phyloP scores from a whole-genome alignment of 2,888 invertebrate species.

The Amblyteles armatorius region DNA sequence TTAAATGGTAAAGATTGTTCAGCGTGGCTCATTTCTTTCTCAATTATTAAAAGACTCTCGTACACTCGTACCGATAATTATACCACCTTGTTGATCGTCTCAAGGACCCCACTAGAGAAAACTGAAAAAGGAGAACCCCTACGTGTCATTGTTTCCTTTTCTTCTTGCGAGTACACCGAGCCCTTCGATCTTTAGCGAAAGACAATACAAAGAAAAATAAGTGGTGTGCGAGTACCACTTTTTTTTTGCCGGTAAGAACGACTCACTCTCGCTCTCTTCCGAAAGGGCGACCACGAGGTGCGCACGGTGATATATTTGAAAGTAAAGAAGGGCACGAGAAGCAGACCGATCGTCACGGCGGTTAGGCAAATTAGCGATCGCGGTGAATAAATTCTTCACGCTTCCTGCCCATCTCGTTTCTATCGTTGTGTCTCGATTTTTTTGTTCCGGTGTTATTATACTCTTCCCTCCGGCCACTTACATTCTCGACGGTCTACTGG shows the following conservation, averaged over 20 bases:
- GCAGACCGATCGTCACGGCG: constrained; percentile 73
- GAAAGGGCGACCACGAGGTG: constrained; percentile 35
- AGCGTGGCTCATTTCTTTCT: neutral
- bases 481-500: constrained; percentile 39
- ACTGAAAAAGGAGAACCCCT: constrained; percentile 15
- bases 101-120: neutral
- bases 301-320: neutral
- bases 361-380: constrained; percentile 79
- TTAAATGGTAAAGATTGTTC: neutral
- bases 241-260: neutral
- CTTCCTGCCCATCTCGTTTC: constrained; percentile 67
- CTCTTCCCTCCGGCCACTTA: neutral
- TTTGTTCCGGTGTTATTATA: constrained; percentile 32
- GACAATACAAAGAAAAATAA: constrained; percentile 40
- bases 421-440: constrained; percentile 68
- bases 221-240: constrained; percentile 39
- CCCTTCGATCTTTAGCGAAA: constrained; percentile 32
- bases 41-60: neutral
- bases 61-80: neutral
- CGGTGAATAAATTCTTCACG: constrained; percentile 80
- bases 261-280: neutral
- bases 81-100: constrained; percentile 4
- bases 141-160: constrained; percentile 2
- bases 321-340: constrained; percentile 1
- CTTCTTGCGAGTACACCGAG: constrained; percentile 2